Evolutionary conservation across 2,888 invertebrate species (phyloP), one percentile per base, ranked within the genome.

Genomic region (Parnassius mnemosyne): DNA sequence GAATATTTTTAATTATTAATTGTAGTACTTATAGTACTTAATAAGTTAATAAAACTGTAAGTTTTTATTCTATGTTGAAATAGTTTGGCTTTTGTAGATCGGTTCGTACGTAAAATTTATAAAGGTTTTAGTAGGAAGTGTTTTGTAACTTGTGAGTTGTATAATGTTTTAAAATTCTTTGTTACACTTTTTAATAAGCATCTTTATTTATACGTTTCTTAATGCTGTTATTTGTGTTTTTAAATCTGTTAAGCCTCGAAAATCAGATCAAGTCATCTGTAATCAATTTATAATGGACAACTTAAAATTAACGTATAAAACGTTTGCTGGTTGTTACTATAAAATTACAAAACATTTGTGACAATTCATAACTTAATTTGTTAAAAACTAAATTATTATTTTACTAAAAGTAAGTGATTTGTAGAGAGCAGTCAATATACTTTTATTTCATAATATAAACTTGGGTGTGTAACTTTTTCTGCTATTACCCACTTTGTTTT

Each of bases 101-200:
- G 47, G 20, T 53, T 34, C 16, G 12, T 44, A 49, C 25, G 13
- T 50, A 34, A 34, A 11, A 34, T 47, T 56, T 12, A 5, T 34
- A 20, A 11, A 16, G 20, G 51, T 57, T 50, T 43, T 9, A 51
- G 13, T 53, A n/a, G 10, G 13, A 49, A 50, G 13, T 46, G 12
- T 47, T 25, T 25, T 20, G 10, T 10, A 13, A 2, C 13, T 11
- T 50, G 9, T 34, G 20, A 34, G 13, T 3, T 34, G 34, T 47
- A 13, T 47, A 53, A 53, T 43, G n/a, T 54, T 13, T 54, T 54
- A 34, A 13, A 54, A 57, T 54, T 63, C 51, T 58, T 51, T 58
- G 50, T 58, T 54, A 10, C 7, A 58, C 10, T 7, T n/a, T n/a
- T 3, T 13, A 34, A 59, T 43, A 53, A 11, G 12, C 12, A 12